phyloP scores from a whole-genome alignment of 2,113 vertebrate species.

The Leiothrix lutea region DNA sequence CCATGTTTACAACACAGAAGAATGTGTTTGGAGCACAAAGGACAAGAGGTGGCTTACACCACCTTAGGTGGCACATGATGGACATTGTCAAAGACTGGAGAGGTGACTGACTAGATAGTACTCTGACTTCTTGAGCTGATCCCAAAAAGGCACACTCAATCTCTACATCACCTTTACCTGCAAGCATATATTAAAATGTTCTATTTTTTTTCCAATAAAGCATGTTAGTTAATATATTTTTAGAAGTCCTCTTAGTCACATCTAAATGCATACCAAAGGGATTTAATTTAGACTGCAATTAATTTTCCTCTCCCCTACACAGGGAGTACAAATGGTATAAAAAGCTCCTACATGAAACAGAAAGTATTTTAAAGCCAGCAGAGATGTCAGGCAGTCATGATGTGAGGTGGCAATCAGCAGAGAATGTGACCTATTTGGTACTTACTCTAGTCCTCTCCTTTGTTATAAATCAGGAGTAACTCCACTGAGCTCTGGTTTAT shows the following conservation, averaged over 20 bases:
- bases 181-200: neutral
- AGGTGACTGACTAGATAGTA: neutral
- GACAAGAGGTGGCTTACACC: neutral
- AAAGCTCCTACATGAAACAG: slow-evolving; percentile 8
- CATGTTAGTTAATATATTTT: neutral
- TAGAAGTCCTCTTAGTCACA: slow-evolving; percentile 35
- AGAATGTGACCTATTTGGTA: neutral
- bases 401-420: neutral
- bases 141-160: neutral
- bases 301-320: slow-evolving; percentile 5
- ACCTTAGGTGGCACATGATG: neutral
- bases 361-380: neutral
- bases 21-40: neutral
- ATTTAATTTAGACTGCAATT: slow-evolving; percentile 22
- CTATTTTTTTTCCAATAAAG: neutral
- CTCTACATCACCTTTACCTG: neutral
- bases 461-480: neutral
- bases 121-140: neutral
- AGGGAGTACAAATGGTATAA: neutral
- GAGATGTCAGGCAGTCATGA: slow-evolving; percentile 24
- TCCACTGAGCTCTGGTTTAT: neutral
- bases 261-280: neutral
- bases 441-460: neutral
- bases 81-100: neutral
- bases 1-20: neutral